Base-by-base conservation (phyloP, 2,797 vertebrate genomes). In the Apogon talboti region DNA sequence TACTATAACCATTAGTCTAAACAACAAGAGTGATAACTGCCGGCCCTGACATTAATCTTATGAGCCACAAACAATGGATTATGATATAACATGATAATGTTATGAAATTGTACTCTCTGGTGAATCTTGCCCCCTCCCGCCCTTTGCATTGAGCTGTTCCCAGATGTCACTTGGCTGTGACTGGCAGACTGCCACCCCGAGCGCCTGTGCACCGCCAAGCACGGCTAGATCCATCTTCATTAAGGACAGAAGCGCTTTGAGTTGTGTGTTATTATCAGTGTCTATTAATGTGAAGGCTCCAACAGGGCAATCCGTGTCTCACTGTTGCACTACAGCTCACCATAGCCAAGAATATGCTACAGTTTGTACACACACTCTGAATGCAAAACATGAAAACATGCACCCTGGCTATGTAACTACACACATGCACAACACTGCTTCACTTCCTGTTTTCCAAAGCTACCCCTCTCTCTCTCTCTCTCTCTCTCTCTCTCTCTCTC, bases 21-120 rank as follows among this genome's bases (percentile, higher is more conserved):
- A 82, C 82, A 89, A 88, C 84, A 81, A 88, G 86, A 89, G 78
- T 81, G 89, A 92, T 90, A 91, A 90, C 85, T 86, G 83, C 72
- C 42, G 54, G 71, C 75, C 61, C 80, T 63, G 87, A 78, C 92
- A 86, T 90, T 89, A 90, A 90, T 91, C 90, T 86, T 74, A 66
- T 38, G 79, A 86, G 82, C 90, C 84, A 76, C 82, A 87, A 84
- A 87, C 90, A 91, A 91, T 87, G 86, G 87, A 90, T 89, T 83
- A 82, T 90, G 87, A 90, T 89, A 88, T 83, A 89, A 89, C 87
- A 87, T 91, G 87, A 89, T 91, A 89, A 91, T 91, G 83, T 87
- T 90, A 90, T 90, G 86, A 93, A 92, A 87, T 73, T 69, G 71
- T 65, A 79, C 86, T 83, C 83, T 80, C 74, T 54, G 54, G 57